Conservation (phyloP, 2,797 vertebrate genomes). For the Hozukius guyotensis region DNA sequence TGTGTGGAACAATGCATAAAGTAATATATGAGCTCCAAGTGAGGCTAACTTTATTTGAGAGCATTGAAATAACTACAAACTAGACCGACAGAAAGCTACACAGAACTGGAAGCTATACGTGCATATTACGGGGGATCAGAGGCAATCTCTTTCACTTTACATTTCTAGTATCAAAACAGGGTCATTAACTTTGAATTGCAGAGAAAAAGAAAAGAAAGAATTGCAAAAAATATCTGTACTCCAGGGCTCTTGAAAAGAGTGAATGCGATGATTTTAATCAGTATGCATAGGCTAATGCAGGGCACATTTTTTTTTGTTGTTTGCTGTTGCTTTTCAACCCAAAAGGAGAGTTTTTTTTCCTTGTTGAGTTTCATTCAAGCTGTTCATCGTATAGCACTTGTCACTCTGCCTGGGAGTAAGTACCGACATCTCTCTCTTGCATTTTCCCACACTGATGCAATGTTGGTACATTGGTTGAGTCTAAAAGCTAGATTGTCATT, state of each 20-base stretch:
- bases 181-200: slow-evolving; percentile 89
- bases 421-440: slow-evolving; percentile 86
- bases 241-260: slow-evolving; percentile 63
- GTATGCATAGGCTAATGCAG: slow-evolving; percentile 73
- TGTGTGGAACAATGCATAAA: slow-evolving; percentile 77
- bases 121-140: slow-evolving; percentile 52
- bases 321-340: slow-evolving; percentile 88
- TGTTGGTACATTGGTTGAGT: slow-evolving; percentile 91
- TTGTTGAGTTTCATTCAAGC: slow-evolving; percentile 85
- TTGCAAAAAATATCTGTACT: slow-evolving; percentile 54
- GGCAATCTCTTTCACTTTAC: slow-evolving; percentile 65
- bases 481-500: slow-evolving; percentile 91
- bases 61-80: slow-evolving; percentile 69
- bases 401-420: slow-evolving; percentile 87
- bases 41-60: slow-evolving; percentile 65
- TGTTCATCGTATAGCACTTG: slow-evolving; percentile 90
- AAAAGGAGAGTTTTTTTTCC: slow-evolving; percentile 77
- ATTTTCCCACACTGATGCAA: slow-evolving; percentile 60
- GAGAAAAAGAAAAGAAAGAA: slow-evolving; percentile 57
- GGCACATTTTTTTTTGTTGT: slow-evolving; percentile 73
- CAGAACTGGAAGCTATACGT: slow-evolving; percentile 60
- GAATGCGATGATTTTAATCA: slow-evolving; percentile 57
- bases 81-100: slow-evolving; percentile 73
- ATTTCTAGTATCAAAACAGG: slow-evolving; percentile 78
- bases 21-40: slow-evolving; percentile 68